Evolutionary conservation across 2,797 vertebrate species (phyloP), one percentile per base, ranked within the genome.

Genomic region (Myotis planiceps): DNA sequence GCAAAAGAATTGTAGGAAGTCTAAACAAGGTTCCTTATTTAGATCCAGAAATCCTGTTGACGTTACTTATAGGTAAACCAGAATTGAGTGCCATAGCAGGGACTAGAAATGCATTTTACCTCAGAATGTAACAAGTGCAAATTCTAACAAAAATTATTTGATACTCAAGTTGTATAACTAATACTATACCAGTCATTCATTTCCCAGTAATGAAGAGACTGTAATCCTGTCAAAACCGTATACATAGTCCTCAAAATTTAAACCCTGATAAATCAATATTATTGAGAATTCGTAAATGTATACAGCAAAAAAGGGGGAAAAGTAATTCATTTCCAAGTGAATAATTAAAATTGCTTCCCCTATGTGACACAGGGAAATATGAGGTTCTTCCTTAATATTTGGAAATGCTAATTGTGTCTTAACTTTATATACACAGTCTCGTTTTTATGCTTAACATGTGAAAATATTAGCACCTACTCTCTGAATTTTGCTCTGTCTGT

Each of bases 61-160:
- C 23, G 29, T 39, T 51, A 34, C 34, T 79, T 71, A 53, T 9
- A 79, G 34, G 49, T 19, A 68, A 88, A 69, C 37, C 68, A 79
- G 47, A 82, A 96, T 0, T 39, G 39, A 92, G 45, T 29, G 34
- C 25, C 27, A 63, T 1, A 1, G 32, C 29, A 69, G 29, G 32
- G 71, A 25, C 15, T 19, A 71, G 32, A 51, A 88, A 66, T 34
- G 34, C 29, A 75, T 83, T 90, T 92, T 82, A 58, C 45, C 32
- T 75, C 45, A 82, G 78, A 93, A 78, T n/a, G n/a, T 92, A 92
- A 60, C 39, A 25, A 63, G 63, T 37, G 12, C 32, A 90, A 92
- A 90, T 55, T 85, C 25, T 42, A 92, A 92, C 34, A 92, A 25
- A 90, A 79, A 58, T 19, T n/a, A 88, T 76, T 92, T 84, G 49